These are phyloP conservation scores for Spialia ferax DNA, from an alignment of 2,888 invertebrate species.

Conservation along the genomic window DNA sequence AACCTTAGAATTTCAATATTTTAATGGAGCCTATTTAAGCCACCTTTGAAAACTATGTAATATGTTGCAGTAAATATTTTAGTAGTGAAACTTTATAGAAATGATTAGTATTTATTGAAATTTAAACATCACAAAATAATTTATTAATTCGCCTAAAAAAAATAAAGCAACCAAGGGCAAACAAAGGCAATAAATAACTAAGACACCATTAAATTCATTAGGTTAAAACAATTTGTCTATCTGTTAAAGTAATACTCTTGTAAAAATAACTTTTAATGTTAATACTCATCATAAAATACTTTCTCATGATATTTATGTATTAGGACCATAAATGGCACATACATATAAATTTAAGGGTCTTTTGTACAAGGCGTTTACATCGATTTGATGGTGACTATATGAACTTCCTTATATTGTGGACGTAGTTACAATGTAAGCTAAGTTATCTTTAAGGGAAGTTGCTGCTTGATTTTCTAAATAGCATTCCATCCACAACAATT, in stretches of 20 bases:
- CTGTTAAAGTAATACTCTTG: background rate
- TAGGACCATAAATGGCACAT: conserved; percentile 24
- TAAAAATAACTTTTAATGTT: background rate
- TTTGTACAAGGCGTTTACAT: conserved; percentile 38
- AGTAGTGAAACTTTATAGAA: background rate
- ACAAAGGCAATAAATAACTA: conserved; percentile 4
- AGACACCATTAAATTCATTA: background rate
- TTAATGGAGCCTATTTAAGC: background rate
- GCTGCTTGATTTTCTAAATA: conserved; percentile 39
- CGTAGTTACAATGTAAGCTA: conserved; percentile 18
- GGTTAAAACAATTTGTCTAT: background rate
- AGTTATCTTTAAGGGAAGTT: conserved; percentile 20
- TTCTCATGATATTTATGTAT: conserved; percentile 16
- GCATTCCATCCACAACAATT: conserved; percentile 69
- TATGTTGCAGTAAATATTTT: conserved; percentile 1
- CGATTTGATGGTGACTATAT: conserved; percentile 28
- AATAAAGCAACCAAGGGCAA: background rate
- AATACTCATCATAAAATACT: conserved; percentile 20
- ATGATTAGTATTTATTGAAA: background rate
- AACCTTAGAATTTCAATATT: conserved; percentile 5
- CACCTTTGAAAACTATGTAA: background rate
- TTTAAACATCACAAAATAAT: background rate
- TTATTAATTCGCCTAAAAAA: background rate
- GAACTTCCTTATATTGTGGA: conserved; percentile 26
- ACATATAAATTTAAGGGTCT: conserved; percentile 17